Conservation (phyloP, 2,113 vertebrate genomes). For the Varanus salvator region DNA sequence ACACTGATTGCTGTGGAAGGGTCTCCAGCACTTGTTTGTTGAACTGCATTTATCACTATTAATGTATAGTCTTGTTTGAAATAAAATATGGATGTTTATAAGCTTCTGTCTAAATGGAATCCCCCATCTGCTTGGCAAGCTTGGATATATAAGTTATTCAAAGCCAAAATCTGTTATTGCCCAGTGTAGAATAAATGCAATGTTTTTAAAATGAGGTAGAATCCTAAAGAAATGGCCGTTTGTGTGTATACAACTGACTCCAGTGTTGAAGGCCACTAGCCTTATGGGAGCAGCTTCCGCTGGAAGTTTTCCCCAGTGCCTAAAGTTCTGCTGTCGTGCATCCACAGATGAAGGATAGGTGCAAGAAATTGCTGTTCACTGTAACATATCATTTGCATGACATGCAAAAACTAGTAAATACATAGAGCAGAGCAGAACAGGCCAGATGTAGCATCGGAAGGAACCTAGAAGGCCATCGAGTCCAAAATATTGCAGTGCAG, state of each 20-base stretch:
- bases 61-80: constrained; percentile 54
- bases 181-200: neutral
- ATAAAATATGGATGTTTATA: constrained; percentile 39
- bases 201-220: neutral
- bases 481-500: neutral
- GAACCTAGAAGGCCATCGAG: too few species aligned
- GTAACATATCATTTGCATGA: too few species aligned
- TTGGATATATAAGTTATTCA: constrained; percentile 43
- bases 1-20: constrained; percentile 28
- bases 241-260: neutral
- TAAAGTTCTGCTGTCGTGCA: neutral
- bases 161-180: constrained; percentile 14
- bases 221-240: constrained; percentile 16
- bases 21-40: constrained; percentile 38
- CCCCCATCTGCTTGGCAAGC: constrained; percentile 27
- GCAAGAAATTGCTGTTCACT: neutral
- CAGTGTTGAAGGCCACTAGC: neutral
- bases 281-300: neutral
- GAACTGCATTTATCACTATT: constrained; percentile 42
- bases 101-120: constrained; percentile 42
- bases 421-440: neutral
- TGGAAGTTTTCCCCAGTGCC: neutral
- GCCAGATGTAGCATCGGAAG: too few species aligned
- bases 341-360: neutral
- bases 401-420: neutral